A percentile compares a stretch with the other conserved stretches of the same genome.
phyloP scores from a whole-genome alignment of 2,888 invertebrate species.

The Oligia latruncula region DNA sequence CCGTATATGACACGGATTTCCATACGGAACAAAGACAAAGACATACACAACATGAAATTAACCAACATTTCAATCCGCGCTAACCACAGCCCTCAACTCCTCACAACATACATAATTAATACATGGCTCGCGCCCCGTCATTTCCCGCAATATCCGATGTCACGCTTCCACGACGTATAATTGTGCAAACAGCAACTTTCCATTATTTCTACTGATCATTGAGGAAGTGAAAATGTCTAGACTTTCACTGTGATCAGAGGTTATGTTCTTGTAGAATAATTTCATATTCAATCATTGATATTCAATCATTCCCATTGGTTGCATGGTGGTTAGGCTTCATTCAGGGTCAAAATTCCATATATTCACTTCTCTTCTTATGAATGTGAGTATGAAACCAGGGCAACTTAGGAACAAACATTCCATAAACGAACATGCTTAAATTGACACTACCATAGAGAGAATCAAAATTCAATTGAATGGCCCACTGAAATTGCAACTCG shows the following conservation, averaged over 20 bases:
- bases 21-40: neutral
- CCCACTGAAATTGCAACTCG: neutral
- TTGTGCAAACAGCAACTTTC: constrained; percentile 62
- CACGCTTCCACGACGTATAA: constrained; percentile 58
- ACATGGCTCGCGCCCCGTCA: constrained; percentile 38
- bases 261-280: constrained; percentile 30
- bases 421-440: too few relatives aligned
- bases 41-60: constrained; percentile 13
- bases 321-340: neutral
- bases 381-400: neutral
- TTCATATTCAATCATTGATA: constrained; percentile 27
- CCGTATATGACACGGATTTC: neutral
- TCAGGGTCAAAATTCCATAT: neutral
- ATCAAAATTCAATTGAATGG: too few relatives aligned
- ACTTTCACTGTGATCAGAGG: constrained; percentile 56
- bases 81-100: constrained; percentile 27
- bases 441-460: too few relatives aligned
- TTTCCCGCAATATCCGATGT: constrained; percentile 64
- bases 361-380: neutral
- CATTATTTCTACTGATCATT: constrained; percentile 51
- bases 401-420: too few relatives aligned
- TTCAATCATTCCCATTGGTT: neutral
- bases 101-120: constrained; percentile 37
- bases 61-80: constrained; percentile 8
- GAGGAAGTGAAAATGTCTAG: constrained; percentile 60